A percentile compares a stretch with the other conserved stretches of the same genome.
phyloP scores from a whole-genome alignment of 2,888 invertebrate species.

The Ethmia dodecea region DNA sequence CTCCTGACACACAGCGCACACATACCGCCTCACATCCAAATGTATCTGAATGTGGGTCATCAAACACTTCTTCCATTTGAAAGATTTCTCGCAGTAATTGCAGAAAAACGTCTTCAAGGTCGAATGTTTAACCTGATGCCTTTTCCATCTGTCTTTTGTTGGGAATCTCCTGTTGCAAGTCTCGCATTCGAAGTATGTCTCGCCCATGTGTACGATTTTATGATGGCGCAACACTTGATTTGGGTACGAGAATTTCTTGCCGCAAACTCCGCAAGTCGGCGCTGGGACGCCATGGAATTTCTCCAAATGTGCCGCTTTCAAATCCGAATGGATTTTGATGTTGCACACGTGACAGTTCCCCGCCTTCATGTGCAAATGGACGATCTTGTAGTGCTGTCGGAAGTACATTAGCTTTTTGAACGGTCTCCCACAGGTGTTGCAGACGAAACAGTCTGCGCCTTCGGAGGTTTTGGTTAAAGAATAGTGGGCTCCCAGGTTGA shows the following conservation, averaged over 20 bases:
- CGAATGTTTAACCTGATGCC: constrained; percentile 27
- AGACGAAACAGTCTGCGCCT: constrained; percentile 8
- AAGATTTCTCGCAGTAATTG: constrained; percentile 35
- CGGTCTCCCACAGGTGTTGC: constrained; percentile 4
- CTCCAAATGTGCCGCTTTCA: constrained; percentile 27
- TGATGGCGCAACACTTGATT: constrained; percentile 34
- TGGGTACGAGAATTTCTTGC: constrained; percentile 24
- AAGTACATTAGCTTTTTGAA: constrained; percentile 4
- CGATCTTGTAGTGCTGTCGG: constrained; percentile 5
- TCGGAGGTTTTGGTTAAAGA: constrained; percentile 8
- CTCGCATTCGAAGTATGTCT: constrained; percentile 27
- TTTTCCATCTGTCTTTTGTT: constrained; percentile 15
- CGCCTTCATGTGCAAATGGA: constrained; percentile 7
- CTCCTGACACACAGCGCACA: constrained; percentile 34
- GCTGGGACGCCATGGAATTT: constrained; percentile 22
- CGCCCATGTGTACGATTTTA: constrained; percentile 38
- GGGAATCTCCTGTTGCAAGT: constrained; percentile 28
- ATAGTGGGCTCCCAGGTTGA: constrained; percentile 6
- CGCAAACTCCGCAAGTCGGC: constrained; percentile 27
- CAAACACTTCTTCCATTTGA: constrained; percentile 30
- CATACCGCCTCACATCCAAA: constrained; percentile 29
- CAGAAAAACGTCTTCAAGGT: constrained; percentile 32
- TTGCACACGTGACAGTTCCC: constrained; percentile 8
- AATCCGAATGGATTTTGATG: constrained; percentile 2
- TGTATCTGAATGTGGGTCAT: constrained; percentile 34